Evolutionary conservation across 2,888 invertebrate genomes (phyloP), one percentile per base, ranked within the genome.

Genomic region (Mythimna pallens): DNA sequence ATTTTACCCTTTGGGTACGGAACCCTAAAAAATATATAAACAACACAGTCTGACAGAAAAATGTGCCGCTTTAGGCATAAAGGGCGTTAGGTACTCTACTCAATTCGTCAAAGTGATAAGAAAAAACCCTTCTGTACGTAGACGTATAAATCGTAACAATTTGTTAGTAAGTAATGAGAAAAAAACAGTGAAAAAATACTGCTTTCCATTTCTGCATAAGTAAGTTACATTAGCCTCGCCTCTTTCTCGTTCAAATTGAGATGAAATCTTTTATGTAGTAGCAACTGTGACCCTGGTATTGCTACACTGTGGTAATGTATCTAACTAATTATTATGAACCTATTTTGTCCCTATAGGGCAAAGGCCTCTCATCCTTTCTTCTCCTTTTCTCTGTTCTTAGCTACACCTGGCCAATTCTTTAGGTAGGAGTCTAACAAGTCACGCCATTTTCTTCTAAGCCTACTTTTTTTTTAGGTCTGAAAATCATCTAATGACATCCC

Each of bases 81-180:
- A 58, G 12, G 34, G 14, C 9, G 40, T 9, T n/a, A n/a, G n/a
- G 2, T 17, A 25, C 1, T 40, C 9, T 59, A 3, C 12, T 8
- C 58, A 25, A 17, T 30, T 57, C 7, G 17, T 57, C 57, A 57
- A 14, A 17, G 20, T 34, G 57, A 9, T 34, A 25, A 63, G 47
- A n/a, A 63, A 69, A 40, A 54, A n/a, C 14, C 10, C 14, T 34
- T 8, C 10, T n/a, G 22, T 17, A 43, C 22, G 59, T 57, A 65
- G 4, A 36, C 34, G 61, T 64, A 17, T 47, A 65, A 73, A 80
- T 68, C 2, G 50, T 4, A 30, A 65, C 55, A n/a, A 80, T 68
- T 79, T 65, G 55, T 68, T 50, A 30, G 9, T 36, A 12, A 30
- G 9, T 36, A 12, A 65, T 1, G n/a, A 30, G 57, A 47, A 52